phyloP scores from a whole-genome alignment of 92 coral and sea anemone genomes.

The Palythoa heliodiscus region DNA sequence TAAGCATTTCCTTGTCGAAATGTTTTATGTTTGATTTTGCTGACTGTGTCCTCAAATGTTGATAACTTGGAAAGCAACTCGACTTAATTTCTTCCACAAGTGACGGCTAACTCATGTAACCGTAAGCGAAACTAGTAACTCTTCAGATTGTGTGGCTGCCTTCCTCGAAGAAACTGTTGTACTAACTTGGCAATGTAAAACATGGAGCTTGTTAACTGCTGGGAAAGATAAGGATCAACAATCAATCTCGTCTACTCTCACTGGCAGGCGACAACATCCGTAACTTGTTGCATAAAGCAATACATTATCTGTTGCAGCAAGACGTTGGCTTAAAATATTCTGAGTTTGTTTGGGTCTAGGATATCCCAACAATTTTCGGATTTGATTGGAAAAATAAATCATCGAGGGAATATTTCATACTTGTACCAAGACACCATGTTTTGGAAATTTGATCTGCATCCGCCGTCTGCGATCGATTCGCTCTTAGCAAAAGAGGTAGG shows the following conservation, averaged over 20 bases:
- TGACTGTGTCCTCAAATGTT: slow-evolving; percentile 38
- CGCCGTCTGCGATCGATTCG: slow-evolving; percentile 91
- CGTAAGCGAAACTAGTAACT: slow-evolving; percentile 35
- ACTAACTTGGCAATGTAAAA: slow-evolving; percentile 28
- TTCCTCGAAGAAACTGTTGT: slow-evolving; percentile 3
- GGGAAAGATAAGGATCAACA: slow-evolving; percentile 39
- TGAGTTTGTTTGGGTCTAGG: slow-evolving; percentile 50
- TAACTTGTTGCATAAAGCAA: slow-evolving; percentile 33
- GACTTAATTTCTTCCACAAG: slow-evolving; percentile 2
- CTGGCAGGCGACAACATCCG: background rate
- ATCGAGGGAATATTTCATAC: slow-evolving; percentile 14
- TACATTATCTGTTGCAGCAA: slow-evolving; percentile 19
- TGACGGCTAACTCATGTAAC: slow-evolving; percentile 34
- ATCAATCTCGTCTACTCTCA: slow-evolving; percentile 17
- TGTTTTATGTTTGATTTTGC: slow-evolving; percentile 1
- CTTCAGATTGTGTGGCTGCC: slow-evolving; percentile 5
- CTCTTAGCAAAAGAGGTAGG: slow-evolving; percentile 88
- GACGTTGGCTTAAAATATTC: slow-evolving; percentile 35
- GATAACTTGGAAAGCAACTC: slow-evolving; percentile 53
- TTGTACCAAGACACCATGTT: slow-evolving; percentile 79
- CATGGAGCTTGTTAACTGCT: slow-evolving; percentile 33
- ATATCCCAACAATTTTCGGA: slow-evolving; percentile 34
- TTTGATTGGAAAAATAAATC: slow-evolving; percentile 42
- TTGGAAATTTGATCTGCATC: slow-evolving; percentile 99
- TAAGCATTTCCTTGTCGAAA: slow-evolving; percentile 12